Percentiles rank a stretch among this genome's conserved stretches.
Evolutionary conservation across 2,113 vertebrate species (phyloP).

Genomic region (Plotosus lineatus): DNA sequence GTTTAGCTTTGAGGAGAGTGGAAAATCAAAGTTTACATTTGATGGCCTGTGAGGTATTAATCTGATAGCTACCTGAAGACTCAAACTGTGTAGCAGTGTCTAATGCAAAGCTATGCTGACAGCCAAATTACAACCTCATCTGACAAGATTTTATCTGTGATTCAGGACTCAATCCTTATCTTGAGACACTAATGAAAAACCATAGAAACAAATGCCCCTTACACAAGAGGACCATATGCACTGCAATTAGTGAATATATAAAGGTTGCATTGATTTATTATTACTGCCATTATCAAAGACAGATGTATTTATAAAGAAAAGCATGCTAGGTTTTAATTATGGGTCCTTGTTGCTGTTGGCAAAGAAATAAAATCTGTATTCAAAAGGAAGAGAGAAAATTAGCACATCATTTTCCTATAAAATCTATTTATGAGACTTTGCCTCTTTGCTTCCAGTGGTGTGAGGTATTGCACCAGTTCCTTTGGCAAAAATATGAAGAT

Average conservation of each 20-base stretch:
- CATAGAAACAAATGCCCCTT: slow-evolving; percentile 9
- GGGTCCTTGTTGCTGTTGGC: background rate
- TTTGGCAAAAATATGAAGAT: background rate
- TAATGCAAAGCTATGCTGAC: slow-evolving; percentile 23
- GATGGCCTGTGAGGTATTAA: background rate
- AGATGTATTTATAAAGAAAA: slow-evolving; percentile 10
- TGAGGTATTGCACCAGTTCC: slow-evolving; percentile 10
- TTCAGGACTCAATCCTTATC: background rate
- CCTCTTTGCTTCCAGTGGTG: background rate
- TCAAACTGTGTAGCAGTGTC: background rate
- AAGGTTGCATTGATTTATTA: slow-evolving; percentile 38
- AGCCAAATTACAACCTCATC: slow-evolving; percentile 16
- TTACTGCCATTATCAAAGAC: slow-evolving; percentile 5
- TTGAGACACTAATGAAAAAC: background rate
- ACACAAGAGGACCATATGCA: background rate
- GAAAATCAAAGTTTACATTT: slow-evolving; percentile 17
- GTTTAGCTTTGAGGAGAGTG: slow-evolving; percentile 10
- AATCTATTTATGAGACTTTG: background rate
- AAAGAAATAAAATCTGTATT: background rate
- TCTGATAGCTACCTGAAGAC: background rate
- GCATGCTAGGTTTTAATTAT: slow-evolving; percentile 38
- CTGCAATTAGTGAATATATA: slow-evolving; percentile 12
- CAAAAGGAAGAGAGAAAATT: background rate
- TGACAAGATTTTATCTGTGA: slow-evolving; percentile 4
- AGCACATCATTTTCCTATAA: background rate